Percentiles rank a stretch among this genome's conserved stretches.
These are phyloP conservation scores for Rhineura floridana DNA, from an alignment of 2,113 vertebrate species.

Conservation along the genomic window DNA sequence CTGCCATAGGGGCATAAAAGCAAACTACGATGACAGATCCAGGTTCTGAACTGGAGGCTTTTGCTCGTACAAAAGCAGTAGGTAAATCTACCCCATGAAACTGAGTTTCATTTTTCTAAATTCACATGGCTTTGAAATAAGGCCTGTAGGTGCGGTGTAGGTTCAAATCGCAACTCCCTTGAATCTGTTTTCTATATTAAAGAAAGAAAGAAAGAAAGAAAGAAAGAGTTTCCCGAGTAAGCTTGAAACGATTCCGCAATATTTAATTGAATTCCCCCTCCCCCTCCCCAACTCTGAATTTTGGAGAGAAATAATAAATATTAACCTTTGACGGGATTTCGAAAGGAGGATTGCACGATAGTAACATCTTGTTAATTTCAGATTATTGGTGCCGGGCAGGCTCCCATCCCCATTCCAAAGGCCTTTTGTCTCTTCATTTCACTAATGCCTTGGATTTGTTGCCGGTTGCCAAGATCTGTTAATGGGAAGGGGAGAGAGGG, in stretches of 20 bases:
- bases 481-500: constrained; percentile 60
- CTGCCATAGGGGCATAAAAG: neutral
- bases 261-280: neutral
- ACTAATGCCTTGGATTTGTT: constrained; percentile 70
- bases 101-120: neutral
- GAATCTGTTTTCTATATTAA: neutral
- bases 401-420: constrained; percentile 56
- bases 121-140: too few relatives aligned
- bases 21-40: neutral
- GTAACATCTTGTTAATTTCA: constrained; percentile 62
- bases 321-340: constrained; percentile 27
- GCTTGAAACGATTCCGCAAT: neutral
- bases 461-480: constrained; percentile 71
- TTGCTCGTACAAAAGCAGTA: neutral
- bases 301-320: constrained; percentile 34
- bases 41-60: neutral
- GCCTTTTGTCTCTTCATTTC: constrained; percentile 74
- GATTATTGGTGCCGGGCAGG: constrained; percentile 55
- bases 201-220: neutral
- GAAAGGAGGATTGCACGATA: constrained; percentile 38
- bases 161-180: neutral
- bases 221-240: neutral
- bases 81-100: neutral
- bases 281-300: neutral
- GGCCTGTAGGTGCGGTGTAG: neutral